phyloP scores from a whole-genome alignment of 1,140 invertebrate species.

The Euwallacea similis region DNA sequence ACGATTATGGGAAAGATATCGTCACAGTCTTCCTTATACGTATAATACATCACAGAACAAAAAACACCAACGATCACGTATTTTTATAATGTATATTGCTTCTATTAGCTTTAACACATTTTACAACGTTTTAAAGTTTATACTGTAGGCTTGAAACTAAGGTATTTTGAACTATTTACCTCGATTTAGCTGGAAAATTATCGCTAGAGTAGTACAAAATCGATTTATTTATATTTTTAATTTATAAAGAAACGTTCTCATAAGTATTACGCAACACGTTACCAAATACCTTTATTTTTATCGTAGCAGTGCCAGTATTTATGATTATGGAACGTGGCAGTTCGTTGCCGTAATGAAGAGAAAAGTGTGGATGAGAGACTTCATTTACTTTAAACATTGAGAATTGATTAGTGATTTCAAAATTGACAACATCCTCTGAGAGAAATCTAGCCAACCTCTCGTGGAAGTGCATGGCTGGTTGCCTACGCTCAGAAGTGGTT shows the following conservation, averaged over 20 bases:
- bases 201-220: conserved; percentile 27
- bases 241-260: conserved; percentile 3
- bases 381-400: no score
- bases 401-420: no score
- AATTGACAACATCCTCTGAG: no score
- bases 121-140: conserved; percentile 19
- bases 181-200: background rate
- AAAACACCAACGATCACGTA: conserved; percentile 10
- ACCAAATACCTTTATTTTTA: conserved; percentile 19
- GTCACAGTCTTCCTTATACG: background rate
- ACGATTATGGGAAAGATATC: background rate
- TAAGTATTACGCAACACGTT: conserved; percentile 30
- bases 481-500: no score
- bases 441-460: no score
- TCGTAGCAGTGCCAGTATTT: conserved; percentile 3
- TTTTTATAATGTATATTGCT: conserved; percentile 14
- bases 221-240: conserved; percentile 31
- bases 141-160: conserved; percentile 4
- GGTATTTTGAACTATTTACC: conserved; percentile 18
- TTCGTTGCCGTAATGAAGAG: no score
- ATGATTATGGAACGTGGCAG: no score
- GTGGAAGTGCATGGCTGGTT: no score
- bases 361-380: no score
- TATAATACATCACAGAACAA: conserved; percentile 4
- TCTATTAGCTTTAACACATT: conserved; percentile 18